These are phyloP conservation scores for Ligdia adustata DNA, from an alignment of 2,888 invertebrate species.

Conservation along the genomic window DNA sequence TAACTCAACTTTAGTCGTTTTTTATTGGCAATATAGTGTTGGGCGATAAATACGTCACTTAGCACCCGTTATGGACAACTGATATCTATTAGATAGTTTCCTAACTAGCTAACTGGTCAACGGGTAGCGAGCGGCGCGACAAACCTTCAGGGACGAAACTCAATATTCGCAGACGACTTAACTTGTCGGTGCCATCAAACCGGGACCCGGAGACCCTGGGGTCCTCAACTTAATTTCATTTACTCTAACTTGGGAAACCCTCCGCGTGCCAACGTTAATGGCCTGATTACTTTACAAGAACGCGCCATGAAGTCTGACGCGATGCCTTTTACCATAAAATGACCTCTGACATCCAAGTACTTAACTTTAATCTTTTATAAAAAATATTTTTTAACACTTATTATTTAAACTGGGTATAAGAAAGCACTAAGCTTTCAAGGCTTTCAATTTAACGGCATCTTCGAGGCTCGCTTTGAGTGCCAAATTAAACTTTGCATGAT, in stretches of 20 bases:
- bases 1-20: no score
- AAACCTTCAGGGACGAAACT: conserved; percentile 6
- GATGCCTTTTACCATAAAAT: no score
- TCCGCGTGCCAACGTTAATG: conserved; percentile 7
- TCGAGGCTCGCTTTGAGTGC: conserved; percentile 4
- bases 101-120: conserved; percentile 5
- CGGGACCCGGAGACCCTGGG: conserved; percentile 17
- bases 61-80: no score
- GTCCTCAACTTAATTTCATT: conserved; percentile 30
- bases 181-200: conserved; percentile 15
- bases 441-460: conserved; percentile 13
- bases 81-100: no score
- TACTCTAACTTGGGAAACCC: conserved; percentile 21
- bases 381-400: background rate
- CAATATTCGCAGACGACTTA: conserved; percentile 27
- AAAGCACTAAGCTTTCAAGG: conserved; percentile 7
- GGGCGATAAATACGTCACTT: no score
- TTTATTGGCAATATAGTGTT: no score
- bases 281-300: conserved; percentile 16
- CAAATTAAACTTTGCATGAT: conserved; percentile 7
- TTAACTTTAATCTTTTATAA: no score
- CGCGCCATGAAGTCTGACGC: background rate
- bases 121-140: background rate
- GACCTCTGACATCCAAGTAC: no score
- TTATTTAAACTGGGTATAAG: background rate